Percentiles rank a stretch among this genome's conserved stretches.
phyloP scores from a whole-genome alignment of 2,113 vertebrate genomes.

The Austrofundulus limnaeus region DNA sequence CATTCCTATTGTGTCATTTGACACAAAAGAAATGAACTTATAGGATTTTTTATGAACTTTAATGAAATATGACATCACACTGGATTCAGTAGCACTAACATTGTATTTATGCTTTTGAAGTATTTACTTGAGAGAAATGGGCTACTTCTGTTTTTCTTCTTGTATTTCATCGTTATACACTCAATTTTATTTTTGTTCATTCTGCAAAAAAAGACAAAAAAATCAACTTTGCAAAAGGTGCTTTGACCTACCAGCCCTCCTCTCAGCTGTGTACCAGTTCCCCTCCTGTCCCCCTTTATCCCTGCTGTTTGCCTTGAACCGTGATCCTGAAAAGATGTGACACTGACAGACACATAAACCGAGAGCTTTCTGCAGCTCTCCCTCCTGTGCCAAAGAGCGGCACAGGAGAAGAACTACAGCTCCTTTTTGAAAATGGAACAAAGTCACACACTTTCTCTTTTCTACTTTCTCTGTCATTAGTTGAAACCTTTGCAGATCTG shows the following conservation, averaged over 20 bases:
- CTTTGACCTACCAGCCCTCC: conserved; percentile 60
- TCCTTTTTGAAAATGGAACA: conserved; percentile 47
- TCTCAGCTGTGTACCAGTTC: conserved; percentile 52
- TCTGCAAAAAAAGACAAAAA: conserved; percentile 41
- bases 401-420: conserved; percentile 4
- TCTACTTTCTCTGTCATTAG: conserved; percentile 42
- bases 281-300: conserved; percentile 38
- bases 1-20: no score
- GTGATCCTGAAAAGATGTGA: conserved; percentile 70
- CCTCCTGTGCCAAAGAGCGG: conserved; percentile 45
- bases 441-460: conserved; percentile 31
- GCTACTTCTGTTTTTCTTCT: neutral
- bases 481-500: conserved; percentile 37
- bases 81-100: neutral
- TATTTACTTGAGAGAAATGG: neutral
- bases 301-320: conserved; percentile 59
- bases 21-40: no score
- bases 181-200: conserved; percentile 33
- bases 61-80: neutral
- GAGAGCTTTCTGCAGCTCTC: conserved; percentile 45
- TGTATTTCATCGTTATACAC: conserved; percentile 32
- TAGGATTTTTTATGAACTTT: neutral
- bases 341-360: conserved; percentile 73
- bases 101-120: neutral
- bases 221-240: conserved; percentile 49